Percentiles rank a stretch among this genome's conserved stretches.
Evolutionary conservation across 2,113 vertebrate species (phyloP).

Genomic region (Rhinolophus ferrumequinum): DNA sequence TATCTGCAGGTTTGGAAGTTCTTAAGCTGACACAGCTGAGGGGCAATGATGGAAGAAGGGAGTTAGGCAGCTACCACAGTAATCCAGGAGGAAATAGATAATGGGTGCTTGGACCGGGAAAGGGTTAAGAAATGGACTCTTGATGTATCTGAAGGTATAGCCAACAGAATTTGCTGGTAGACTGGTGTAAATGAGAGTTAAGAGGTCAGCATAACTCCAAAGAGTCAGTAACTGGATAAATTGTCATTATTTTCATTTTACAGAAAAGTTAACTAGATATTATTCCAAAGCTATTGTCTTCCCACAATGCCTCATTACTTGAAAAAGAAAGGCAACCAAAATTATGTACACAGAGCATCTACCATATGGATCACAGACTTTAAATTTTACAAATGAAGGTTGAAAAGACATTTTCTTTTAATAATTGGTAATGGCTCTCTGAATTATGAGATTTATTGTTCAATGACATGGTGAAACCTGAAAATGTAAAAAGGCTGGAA

Average conservation of each 20-base stretch:
- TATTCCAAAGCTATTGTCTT: background rate
- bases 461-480: background rate
- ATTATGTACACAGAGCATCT: background rate
- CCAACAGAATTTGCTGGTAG: background rate
- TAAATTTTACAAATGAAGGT: background rate
- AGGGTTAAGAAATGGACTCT: background rate
- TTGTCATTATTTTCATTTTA: background rate
- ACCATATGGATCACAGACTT: background rate
- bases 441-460: constrained; percentile 7
- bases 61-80: background rate
- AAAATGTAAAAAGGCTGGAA: constrained; percentile 6
- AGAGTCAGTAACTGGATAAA: background rate
- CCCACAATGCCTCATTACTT: background rate
- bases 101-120: background rate
- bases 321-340: background rate
- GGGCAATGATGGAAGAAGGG: background rate
- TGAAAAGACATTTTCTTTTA: background rate
- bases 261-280: background rate
- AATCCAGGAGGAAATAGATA: background rate
- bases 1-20: background rate
- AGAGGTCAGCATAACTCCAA: background rate
- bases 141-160: background rate
- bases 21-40: background rate
- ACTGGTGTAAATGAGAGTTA: accelerated
- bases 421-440: background rate